Evolutionary conservation across 2,888 invertebrate species (phyloP).

Genomic region (Bunonema sp.): DNA sequence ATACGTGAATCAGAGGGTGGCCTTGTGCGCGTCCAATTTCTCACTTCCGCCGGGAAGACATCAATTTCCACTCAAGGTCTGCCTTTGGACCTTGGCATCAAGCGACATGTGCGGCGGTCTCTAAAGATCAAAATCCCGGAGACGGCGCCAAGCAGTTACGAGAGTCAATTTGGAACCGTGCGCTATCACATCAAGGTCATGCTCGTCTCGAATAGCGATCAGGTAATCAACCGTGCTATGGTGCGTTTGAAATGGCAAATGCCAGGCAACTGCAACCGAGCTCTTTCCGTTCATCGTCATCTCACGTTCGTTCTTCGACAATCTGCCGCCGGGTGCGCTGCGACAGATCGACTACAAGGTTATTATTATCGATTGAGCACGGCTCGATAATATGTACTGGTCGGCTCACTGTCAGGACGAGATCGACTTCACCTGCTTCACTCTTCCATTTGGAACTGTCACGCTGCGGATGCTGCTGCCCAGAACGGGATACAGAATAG

Average conservation of each 20-base stretch:
- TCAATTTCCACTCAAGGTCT: slow-evolving; percentile 28
- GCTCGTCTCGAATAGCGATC: slow-evolving; percentile 27
- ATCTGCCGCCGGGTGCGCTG: slow-evolving; percentile 29
- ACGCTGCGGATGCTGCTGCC: slow-evolving; percentile 27
- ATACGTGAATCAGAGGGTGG: slow-evolving; percentile 16
- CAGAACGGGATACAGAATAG: slow-evolving; percentile 30
- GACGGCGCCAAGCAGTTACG: slow-evolving; percentile 26
- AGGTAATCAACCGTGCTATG: slow-evolving; percentile 17
- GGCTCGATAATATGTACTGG: neutral
- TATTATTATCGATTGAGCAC: neutral
- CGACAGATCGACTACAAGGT: slow-evolving; percentile 35
- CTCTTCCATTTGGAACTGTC: slow-evolving; percentile 37
- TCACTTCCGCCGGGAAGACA: slow-evolving; percentile 28
- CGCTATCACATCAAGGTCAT: slow-evolving; percentile 31
- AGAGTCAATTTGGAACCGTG: slow-evolving; percentile 36
- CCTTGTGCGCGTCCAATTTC: slow-evolving; percentile 18
- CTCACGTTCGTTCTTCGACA: slow-evolving; percentile 34
- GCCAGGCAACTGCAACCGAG: too few species aligned
- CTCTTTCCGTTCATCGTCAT: slow-evolving; percentile 35
- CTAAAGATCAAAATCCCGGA: slow-evolving; percentile 16
- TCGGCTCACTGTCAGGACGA: too few species aligned
- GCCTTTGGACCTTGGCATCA: too few species aligned
- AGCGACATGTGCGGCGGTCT: slow-evolving; percentile 1
- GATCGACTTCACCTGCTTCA: slow-evolving; percentile 39
- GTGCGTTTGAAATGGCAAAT: too few species aligned